These are phyloP conservation scores for Microchrysa polita DNA, from an alignment of 2,888 invertebrate genomes.

Conservation along the genomic window DNA sequence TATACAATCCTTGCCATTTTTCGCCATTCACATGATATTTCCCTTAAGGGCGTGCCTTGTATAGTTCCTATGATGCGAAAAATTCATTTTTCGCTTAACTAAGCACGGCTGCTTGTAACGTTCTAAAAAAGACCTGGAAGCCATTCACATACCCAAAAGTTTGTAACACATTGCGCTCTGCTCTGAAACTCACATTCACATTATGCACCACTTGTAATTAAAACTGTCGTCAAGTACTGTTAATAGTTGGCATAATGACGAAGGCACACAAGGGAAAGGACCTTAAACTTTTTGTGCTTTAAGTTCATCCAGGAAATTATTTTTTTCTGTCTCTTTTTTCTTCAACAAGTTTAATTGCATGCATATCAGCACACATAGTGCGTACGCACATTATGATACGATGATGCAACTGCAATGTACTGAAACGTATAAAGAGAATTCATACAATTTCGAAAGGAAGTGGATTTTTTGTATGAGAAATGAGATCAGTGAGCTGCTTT, in stretches of 20 bases:
- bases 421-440: too few relatives aligned
- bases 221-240: constrained; percentile 6
- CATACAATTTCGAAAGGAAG: too few relatives aligned
- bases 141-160: background rate
- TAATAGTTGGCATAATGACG: constrained; percentile 13
- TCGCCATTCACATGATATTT: too few relatives aligned
- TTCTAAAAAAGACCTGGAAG: background rate
- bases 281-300: constrained; percentile 7
- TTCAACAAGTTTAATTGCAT: constrained; percentile 5
- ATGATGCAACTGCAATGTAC: too few relatives aligned
- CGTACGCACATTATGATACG: too few relatives aligned
- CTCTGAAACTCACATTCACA: background rate
- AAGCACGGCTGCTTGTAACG: background rate
- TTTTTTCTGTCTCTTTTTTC: background rate
- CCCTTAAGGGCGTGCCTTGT: background rate
- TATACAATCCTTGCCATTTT: too few relatives aligned
- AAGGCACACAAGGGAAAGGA: background rate
- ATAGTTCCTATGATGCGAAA: constrained; percentile 12
- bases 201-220: constrained; percentile 5
- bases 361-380: background rate
- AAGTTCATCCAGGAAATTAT: background rate
- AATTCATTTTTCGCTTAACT: constrained; percentile 17
- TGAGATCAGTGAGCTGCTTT: too few relatives aligned
- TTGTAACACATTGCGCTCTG: background rate
- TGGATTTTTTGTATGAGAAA: too few relatives aligned